Percentiles rank a stretch among this genome's conserved stretches.
Evolutionary conservation across 2,888 invertebrate genomes (phyloP).

Genomic region (Callosobruchus maculatus): DNA sequence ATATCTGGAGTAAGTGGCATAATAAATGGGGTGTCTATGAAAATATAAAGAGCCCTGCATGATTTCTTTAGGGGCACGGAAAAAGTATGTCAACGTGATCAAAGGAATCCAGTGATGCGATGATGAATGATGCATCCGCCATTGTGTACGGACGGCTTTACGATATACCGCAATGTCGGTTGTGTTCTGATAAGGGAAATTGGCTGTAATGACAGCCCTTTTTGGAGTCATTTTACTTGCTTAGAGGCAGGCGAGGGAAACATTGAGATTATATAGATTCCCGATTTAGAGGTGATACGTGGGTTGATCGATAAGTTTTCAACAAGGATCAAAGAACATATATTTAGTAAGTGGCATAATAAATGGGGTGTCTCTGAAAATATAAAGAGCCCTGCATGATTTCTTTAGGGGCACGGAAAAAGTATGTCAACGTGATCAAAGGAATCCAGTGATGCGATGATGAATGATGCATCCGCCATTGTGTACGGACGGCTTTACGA

Average conservation of each 20-base stretch:
- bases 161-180: neutral
- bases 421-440: slow-evolving; percentile 5
- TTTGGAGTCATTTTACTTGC: too few species aligned
- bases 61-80: neutral
- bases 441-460: neutral
- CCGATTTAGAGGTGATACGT: too few species aligned
- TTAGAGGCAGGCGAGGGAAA: too few species aligned
- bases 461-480: neutral
- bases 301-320: too few species aligned
- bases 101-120: neutral
- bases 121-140: neutral
- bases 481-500: neutral
- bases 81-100: slow-evolving; percentile 5
- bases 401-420: slow-evolving; percentile 1
- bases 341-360: neutral
- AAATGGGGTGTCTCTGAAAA: neutral
- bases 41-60: neutral
- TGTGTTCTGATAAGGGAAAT: neutral
- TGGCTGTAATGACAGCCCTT: neutral
- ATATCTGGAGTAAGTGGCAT: slow-evolving; percentile 1
- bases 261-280: too few species aligned
- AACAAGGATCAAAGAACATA: slow-evolving; percentile 12
- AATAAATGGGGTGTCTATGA: neutral
- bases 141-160: neutral
- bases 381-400: neutral